A percentile compares a stretch with the other conserved stretches of the same genome.
phyloP scores from a whole-genome alignment of 1,140 invertebrate species.

The Hyphantria cunea region DNA sequence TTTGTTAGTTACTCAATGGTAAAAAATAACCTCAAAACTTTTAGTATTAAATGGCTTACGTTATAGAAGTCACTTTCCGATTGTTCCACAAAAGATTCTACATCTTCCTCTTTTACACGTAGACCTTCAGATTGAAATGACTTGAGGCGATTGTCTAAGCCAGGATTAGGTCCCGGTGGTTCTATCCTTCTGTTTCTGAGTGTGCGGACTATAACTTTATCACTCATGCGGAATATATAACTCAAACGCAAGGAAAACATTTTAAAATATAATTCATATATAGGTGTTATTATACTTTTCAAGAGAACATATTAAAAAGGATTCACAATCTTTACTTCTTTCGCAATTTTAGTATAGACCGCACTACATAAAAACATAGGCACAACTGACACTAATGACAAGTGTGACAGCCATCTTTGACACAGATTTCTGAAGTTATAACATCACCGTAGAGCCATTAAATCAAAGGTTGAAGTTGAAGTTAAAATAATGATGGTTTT shows the following conservation, averaged over 20 bases:
- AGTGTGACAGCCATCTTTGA: too few relatives aligned
- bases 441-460: too few relatives aligned
- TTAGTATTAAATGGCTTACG: slow-evolving; percentile 36
- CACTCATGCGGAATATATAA: slow-evolving; percentile 46
- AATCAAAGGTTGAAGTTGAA: too few relatives aligned
- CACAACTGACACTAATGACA: too few relatives aligned
- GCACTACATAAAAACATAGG: too few relatives aligned
- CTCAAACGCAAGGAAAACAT: slow-evolving; percentile 57
- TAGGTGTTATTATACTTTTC: too few relatives aligned
- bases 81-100: slow-evolving; percentile 64
- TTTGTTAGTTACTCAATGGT: background rate
- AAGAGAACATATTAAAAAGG: too few relatives aligned
- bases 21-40: background rate
- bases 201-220: slow-evolving; percentile 57
- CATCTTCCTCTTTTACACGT: slow-evolving; percentile 54
- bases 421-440: too few relatives aligned
- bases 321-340: too few relatives aligned
- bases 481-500: too few relatives aligned
- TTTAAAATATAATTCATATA: slow-evolving; percentile 12
- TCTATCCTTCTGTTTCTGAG: slow-evolving; percentile 48
- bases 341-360: too few relatives aligned
- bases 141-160: slow-evolving; percentile 55
- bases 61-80: slow-evolving; percentile 65
- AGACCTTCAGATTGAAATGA: slow-evolving; percentile 59
- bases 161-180: slow-evolving; percentile 50